These are phyloP conservation scores for Zelleria hepariella DNA, from an alignment of 2,888 invertebrate species.

Conservation along the genomic window DNA sequence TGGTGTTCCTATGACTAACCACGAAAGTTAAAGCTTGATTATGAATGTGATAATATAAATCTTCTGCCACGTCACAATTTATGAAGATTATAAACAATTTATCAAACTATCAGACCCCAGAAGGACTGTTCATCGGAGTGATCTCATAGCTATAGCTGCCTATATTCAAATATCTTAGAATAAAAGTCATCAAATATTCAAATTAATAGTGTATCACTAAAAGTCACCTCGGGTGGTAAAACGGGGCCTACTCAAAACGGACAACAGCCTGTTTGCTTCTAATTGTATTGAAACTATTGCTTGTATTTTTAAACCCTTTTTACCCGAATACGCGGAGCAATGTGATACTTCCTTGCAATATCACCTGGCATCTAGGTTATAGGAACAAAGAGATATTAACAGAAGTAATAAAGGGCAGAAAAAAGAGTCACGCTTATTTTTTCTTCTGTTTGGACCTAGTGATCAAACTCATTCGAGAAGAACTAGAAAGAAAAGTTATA, in stretches of 20 bases:
- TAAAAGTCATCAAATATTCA: constrained; percentile 6
- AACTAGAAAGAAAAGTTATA: too few relatives aligned
- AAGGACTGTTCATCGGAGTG: background rate
- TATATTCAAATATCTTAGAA: constrained; percentile 1
- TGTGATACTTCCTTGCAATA: too few relatives aligned
- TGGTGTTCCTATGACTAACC: background rate
- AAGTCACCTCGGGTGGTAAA: constrained; percentile 62
- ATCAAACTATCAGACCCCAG: background rate
- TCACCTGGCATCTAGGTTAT: too few relatives aligned
- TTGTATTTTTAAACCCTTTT: background rate
- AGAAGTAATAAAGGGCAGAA: too few relatives aligned
- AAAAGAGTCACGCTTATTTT: too few relatives aligned
- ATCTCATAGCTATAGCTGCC: background rate
- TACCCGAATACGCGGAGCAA: too few relatives aligned
- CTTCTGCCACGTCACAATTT: background rate
- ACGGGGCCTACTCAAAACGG: constrained; percentile 34
- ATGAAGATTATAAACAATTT: background rate
- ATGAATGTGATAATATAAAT: background rate
- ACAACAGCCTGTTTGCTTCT: too few relatives aligned
- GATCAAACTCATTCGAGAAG: too few relatives aligned
- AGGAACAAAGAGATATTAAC: too few relatives aligned
- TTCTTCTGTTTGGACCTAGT: too few relatives aligned
- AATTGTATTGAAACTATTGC: background rate
- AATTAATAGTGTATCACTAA: constrained; percentile 13
- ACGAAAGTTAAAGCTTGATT: background rate